Base-by-base conservation (phyloP, 2,888 invertebrate genomes). In the Drosophila borealis region DNA sequence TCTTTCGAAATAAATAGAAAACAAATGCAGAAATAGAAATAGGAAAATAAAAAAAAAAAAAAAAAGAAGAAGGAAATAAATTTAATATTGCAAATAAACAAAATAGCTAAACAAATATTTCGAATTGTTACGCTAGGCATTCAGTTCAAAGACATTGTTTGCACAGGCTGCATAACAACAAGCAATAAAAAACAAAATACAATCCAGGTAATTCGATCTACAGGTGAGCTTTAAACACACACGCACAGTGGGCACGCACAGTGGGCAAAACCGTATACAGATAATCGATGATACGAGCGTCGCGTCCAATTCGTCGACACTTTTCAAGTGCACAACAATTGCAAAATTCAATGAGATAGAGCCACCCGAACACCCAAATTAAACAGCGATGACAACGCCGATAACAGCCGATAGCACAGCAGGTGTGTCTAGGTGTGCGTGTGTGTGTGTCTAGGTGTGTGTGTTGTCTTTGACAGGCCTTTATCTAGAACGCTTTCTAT, bases 291-390 rank as follows among this genome's bases (percentile, higher is more conserved):
- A 39, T 61, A 50, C 17, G 36, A 41, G 9, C 49, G 63, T 29
- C 49, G 63, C 2, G 29, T 29, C 29, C 29, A 29, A 29, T 29
- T 4, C 25, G 17, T 29, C 29, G 29, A 29, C 29, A 65, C 78
- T 56, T 53, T 44, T 74, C 34, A 45, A 77, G 70, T 77, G 77
- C 36, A 34, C n/a, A 34, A 14, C 53, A 60, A 74, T 86, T 81
- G 85, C 73, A 66, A 79, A 82, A 82, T 72, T 14, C 72, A 48
- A 19, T 33, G 48, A 76, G 78, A 80, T 65, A 74, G 74, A 74
- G 56, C 2, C 29, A 46, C 21, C 5, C 45, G 55, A 65, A 62
- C 44, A 61, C 36, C 55, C 46, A 64, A 64, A 67, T 67, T 56
- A 48, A 68, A 55, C 42, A 39, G 17, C 37, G 73, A 77, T 62